Evolutionary conservation across 1,140 invertebrate genomes (phyloP), one percentile per base, ranked within the genome.

Genomic region (Plectrocnemia conspersa): DNA sequence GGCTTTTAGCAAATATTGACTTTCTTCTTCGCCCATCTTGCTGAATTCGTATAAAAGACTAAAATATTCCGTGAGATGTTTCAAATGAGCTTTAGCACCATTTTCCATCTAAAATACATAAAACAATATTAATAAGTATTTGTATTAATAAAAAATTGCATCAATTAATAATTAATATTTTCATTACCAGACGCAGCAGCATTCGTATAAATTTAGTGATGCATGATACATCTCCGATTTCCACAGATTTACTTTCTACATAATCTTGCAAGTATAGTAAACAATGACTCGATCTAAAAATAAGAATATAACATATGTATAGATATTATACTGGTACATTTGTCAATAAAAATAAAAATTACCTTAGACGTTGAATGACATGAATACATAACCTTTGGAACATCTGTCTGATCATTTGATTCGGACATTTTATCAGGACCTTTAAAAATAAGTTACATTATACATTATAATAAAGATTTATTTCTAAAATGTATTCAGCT

Each of bases 381-480:
- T 96, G 92, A 68, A 96, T 92, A 62, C 92, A 90, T 45, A 97
- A 76, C 63, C 92, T 79, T 72, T 94, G 91, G 70, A 91, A 91
- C 88, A 93, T 93, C 75, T 95, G 91, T 44, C 92, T 77, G 24
- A 95, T 90, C 82, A 93, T 92, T 76, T 94, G 91, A 79, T 94
- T 95, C 4, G 93, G 91, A 75, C 93, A 97, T 74, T 93, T 93
- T 65, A 97, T 88, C 64, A 97, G 76, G 58, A 94, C 92, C 73
- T 75, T 64, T 23, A 68, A 69, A 48, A 47, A 63, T 44, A 7
- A 25, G n/a, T n/a, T n/a, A n/a, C n/a, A n/a, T n/a, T n/a, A n/a
- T n/a, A n/a, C n/a, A n/a, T n/a, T n/a, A n/a, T n/a, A n/a, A n/a
- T n/a, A n/a, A n/a, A n/a, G n/a, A n/a, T n/a, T n/a, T n/a, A n/a